phyloP scores from a whole-genome alignment of 2,888 invertebrate genomes.

The Philhelius pedissequus region DNA sequence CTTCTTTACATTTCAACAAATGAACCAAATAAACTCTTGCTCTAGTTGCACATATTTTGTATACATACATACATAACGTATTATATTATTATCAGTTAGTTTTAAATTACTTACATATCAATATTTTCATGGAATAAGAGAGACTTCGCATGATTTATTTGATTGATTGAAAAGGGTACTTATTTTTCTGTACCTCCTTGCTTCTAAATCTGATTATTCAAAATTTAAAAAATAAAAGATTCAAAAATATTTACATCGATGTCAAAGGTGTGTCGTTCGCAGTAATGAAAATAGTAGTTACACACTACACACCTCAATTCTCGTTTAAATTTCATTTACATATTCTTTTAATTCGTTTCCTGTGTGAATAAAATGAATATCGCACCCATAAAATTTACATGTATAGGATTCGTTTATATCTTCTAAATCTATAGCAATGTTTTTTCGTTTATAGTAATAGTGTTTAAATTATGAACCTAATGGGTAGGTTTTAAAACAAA shows the following conservation, averaged over 20 bases:
- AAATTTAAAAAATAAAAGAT: not conserved
- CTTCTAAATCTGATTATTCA: not conserved
- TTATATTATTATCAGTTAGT: too few relatives aligned
- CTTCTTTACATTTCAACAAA: too few relatives aligned
- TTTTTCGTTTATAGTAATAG: not conserved
- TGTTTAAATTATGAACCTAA: not conserved
- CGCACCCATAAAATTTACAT: not conserved
- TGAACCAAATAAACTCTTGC: too few relatives aligned
- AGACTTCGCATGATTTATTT: not conserved
- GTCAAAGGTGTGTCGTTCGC: not conserved
- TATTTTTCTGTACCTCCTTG: not conserved
- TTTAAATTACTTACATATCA: too few relatives aligned
- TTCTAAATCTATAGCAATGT: not conserved
- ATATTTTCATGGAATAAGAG: too few relatives aligned
- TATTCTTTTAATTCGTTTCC: conserved; percentile 1
- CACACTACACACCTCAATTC: not conserved
- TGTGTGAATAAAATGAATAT: not conserved
- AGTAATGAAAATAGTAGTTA: not conserved
- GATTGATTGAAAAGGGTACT: not conserved
- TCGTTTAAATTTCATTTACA: not conserved
- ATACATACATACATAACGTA: too few relatives aligned
- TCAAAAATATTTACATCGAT: not conserved
- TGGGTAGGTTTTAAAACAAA: not conserved
- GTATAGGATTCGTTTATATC: not conserved
- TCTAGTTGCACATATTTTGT: too few relatives aligned